Conservation (phyloP, 1,140 invertebrate species). For the Brachionus koreanus region DNA sequence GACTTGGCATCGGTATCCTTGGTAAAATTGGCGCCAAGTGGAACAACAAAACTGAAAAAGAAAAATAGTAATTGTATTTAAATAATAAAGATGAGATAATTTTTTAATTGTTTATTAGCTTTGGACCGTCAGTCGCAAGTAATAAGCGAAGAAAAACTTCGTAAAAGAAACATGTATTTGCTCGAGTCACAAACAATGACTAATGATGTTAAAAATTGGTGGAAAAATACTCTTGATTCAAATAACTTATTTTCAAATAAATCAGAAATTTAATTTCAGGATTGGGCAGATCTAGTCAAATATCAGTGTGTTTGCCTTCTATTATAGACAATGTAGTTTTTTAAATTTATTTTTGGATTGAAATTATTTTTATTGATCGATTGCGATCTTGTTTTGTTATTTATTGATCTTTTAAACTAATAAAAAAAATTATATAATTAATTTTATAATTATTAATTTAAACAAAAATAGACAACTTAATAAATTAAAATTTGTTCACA, state of each 20-base stretch:
- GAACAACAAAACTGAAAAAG: neutral
- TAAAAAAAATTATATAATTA: neutral
- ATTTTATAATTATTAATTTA: neutral
- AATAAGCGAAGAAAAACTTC: constrained; percentile 24
- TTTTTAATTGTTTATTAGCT: neutral
- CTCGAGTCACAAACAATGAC: constrained; percentile 24
- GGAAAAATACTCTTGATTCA: constrained; percentile 18
- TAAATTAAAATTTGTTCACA: too few relatives aligned
- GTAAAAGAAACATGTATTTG: constrained; percentile 11
- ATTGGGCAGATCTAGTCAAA: neutral
- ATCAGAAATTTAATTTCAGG: constrained; percentile 16
- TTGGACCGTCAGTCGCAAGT: constrained; percentile 7
- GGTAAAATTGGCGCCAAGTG: neutral
- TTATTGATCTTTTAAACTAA: neutral
- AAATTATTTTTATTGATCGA: neutral
- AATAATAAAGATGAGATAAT: neutral
- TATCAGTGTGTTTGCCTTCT: neutral
- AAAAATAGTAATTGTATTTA: constrained; percentile 15
- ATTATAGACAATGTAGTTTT: neutral
- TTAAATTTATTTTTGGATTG: neutral
- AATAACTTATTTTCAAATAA: constrained; percentile 37
- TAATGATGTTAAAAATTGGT: constrained; percentile 42
- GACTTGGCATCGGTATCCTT: neutral
- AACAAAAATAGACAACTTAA: neutral
- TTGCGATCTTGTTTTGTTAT: neutral